Evolutionary conservation across 2,797 vertebrate genomes (phyloP), one percentile per base, ranked within the genome.

Genomic region (Leptodactylus fallax): DNA sequence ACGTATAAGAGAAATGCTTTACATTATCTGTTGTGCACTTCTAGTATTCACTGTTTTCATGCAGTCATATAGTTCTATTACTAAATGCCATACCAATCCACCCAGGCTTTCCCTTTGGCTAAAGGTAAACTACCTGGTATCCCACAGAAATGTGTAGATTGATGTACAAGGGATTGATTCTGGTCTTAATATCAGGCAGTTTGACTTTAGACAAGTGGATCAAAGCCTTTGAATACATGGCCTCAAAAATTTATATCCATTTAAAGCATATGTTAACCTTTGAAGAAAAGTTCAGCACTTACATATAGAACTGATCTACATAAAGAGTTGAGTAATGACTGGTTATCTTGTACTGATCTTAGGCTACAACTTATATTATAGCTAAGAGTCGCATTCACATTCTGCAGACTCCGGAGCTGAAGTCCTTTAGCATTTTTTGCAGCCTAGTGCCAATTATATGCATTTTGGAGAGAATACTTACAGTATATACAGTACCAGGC

Each of bases 1-100:
- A 69, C 69, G 47, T 6, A 47, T 67, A 14, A 69, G 61, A 63
- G 61, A 53, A 25, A 82, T 53, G 25, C 81, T 71, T 53, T 76
- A 47, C 16, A 74, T 74, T 74, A 76, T 53, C 21, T n/a, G 47
- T 7, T 47, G 27, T 69, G 25, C 67, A 36, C 27, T 1, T 65
- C 21, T 27, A 69, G 67, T 36, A 36, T 69, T 45, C 10, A 47
- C 23, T 6, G 12, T 69, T 69, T 13, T 16, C 21, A 53, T 77
- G 72, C n/a, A 23, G 1, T 51, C 47, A 49, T 74, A 12, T n/a
- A 49, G 51, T 53, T 76, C 45, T 76, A 9, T 51, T 72, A 72
- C 27, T 72, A 72, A 45, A 45, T 72, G 16, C 0, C 69, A 72
- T 72, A 13, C 36, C 14, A 17, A 19, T 47, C 67, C 36, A 45